Percentiles rank a stretch among this genome's conserved stretches.
These are phyloP conservation scores for Cryptotis parvus DNA, from an alignment of 2,113 vertebrate species.

Conservation along the genomic window DNA sequence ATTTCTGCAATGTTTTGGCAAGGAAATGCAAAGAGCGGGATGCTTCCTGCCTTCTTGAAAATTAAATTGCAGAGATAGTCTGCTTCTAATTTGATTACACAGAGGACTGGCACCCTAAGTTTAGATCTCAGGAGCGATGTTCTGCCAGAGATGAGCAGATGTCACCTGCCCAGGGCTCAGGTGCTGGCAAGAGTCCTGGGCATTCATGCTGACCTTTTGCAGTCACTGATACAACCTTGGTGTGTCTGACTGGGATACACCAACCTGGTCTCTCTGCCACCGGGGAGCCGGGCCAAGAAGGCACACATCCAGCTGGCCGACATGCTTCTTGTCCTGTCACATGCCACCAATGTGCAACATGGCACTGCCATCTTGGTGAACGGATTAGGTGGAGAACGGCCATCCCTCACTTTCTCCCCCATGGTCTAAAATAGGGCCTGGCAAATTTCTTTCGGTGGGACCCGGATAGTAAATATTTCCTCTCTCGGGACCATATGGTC, in stretches of 20 bases:
- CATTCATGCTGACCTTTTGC: not conserved
- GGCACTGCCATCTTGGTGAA: accelerated
- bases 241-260: not conserved
- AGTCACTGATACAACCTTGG: accelerated
- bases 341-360: no score
- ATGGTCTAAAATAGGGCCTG: not conserved
- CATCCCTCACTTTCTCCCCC: no score
- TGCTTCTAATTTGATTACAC: accelerated
- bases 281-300: not conserved
- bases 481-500: not conserved
- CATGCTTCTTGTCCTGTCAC: not conserved
- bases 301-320: accelerated
- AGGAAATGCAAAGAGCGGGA: no score
- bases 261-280: not conserved
- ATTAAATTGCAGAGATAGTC: not conserved
- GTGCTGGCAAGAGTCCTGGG: not conserved
- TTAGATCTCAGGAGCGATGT: not conserved
- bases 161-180: not conserved
- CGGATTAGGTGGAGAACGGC: no score
- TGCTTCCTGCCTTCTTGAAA: not conserved
- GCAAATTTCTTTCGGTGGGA: accelerated
- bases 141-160: not conserved
- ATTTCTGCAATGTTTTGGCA: not conserved
- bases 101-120: not conserved
- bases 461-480: not conserved